Base-by-base conservation (phyloP, 2,888 invertebrate genomes). In the Coelogynopora nodosa region DNA sequence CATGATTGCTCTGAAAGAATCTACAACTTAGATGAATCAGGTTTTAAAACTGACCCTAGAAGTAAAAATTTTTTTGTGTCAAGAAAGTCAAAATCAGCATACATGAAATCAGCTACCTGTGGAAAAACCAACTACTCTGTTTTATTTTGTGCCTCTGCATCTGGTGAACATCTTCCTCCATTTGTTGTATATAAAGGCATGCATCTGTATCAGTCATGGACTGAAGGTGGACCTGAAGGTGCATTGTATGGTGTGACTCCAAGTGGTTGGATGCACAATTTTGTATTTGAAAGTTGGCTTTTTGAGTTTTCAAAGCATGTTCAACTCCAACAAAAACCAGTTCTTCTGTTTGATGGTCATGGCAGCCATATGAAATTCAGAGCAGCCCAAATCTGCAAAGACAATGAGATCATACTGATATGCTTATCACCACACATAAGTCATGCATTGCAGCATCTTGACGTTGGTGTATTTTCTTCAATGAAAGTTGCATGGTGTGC, bases 161-260 rank as follows among this genome's bases (percentile, higher is more conserved):
- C 81, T 5, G 81, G 27, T 27, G 81, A 80, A 27, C 26, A 80
- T 80, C 81, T 80, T 27, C 81, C 81, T 23, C 81, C 81, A 80
- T 28, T 80, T n/a, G 81, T 80, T 5, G 23, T 80, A 5, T 13
- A 80, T 28, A 80, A 80, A 80, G 81, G 27, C 81, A 80, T 28
- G 27, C 81, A 80, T n/a, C 27, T 80, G 81, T 80, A 80, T 27
- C 23, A 80, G 23, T 23, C 81, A 27, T 80, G 81, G 81, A 80
- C 81, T n/a, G 27, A 80, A 80, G 81, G 81, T 23, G 81, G 81
- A 80, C 81, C 81, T 80, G 10, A 80, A 80, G 81, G 81, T n/a
- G 23, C 81, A 10, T 80, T 80, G 27, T 80, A 23, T 27, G 23
- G 23, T n/a, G 81, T 80, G 81, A 80, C 81, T 80, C 81, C 81